phyloP scores from a whole-genome alignment of 2,113 vertebrate species.

The Hemiscyllium ocellatum region DNA sequence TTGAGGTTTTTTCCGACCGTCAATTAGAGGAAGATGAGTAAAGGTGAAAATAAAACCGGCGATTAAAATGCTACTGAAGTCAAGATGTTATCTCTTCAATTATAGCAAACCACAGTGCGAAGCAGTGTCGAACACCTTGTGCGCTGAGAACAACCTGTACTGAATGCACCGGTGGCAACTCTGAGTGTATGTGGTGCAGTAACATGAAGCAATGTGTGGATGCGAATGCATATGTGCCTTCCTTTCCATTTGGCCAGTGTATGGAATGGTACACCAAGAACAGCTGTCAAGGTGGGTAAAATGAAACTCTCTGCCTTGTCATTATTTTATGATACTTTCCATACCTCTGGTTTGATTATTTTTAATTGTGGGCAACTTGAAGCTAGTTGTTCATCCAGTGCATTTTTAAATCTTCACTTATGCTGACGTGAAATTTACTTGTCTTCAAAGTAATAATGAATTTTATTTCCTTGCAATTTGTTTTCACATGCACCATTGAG shows the following conservation, averaged over 20 bases:
- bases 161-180: conserved; percentile 89
- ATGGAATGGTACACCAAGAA: conserved; percentile 98
- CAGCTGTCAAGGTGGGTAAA: conserved; percentile 81
- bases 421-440: neutral
- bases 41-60: neutral
- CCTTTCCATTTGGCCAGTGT: conserved; percentile 95
- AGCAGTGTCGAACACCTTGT: conserved; percentile 87
- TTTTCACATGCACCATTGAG: neutral
- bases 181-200: conserved; percentile 99
- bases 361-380: neutral
- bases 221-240: conserved; percentile 94
- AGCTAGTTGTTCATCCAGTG: neutral
- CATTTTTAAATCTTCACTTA: neutral
- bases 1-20: neutral
- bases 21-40: no score
- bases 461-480: neutral
- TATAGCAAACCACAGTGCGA: conserved; percentile 89
- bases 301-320: neutral
- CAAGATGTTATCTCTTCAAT: neutral
- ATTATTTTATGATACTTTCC: neutral
- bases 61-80: neutral
- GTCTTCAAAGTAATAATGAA: neutral
- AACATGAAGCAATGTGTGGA: conserved; percentile 98
- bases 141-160: conserved; percentile 72
- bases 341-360: neutral